Percentiles rank a stretch among this genome's conserved stretches.
These are phyloP conservation scores for Frankliniella intonsa DNA, from an alignment of 2,888 invertebrate genomes.

Conservation along the genomic window DNA sequence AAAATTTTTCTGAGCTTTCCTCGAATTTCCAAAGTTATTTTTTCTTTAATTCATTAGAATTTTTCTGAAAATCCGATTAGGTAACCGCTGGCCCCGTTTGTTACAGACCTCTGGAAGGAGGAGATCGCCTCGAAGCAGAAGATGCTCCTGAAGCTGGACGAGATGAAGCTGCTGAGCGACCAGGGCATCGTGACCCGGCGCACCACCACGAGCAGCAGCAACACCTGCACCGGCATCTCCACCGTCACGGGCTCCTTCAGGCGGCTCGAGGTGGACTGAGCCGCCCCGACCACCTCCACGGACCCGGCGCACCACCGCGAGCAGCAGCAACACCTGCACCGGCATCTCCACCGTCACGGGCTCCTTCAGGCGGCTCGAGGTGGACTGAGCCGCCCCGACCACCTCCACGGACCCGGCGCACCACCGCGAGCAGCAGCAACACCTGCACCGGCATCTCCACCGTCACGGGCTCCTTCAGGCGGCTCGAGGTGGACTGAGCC, in stretches of 20 bases:
- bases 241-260: slow-evolving; percentile 19
- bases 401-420: slow-evolving; percentile 36
- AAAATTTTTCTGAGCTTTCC: background rate
- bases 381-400: background rate
- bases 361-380: slow-evolving; percentile 21
- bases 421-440: background rate
- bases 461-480: slow-evolving; percentile 16
- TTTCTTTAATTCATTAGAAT: slow-evolving; percentile 11
- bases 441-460: slow-evolving; percentile 18
- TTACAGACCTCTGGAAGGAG: slow-evolving; percentile 62
- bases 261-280: slow-evolving; percentile 8
- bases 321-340: slow-evolving; percentile 14
- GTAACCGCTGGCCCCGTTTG: background rate
- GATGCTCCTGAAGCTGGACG: slow-evolving; percentile 60
- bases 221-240: slow-evolving; percentile 18
- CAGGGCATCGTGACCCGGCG: slow-evolving; percentile 39
- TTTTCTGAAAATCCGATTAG: no score
- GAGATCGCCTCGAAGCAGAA: slow-evolving; percentile 60
- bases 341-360: slow-evolving; percentile 8
- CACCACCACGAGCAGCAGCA: background rate
- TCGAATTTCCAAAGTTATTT: background rate
- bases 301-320: slow-evolving; percentile 33
- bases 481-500: background rate
- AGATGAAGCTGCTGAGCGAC: slow-evolving; percentile 56
- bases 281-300: no score